A percentile compares a stretch with the other conserved stretches of the same genome.
Conservation (phyloP, 2,888 invertebrate species). For the Pegoplata infirma region DNA sequence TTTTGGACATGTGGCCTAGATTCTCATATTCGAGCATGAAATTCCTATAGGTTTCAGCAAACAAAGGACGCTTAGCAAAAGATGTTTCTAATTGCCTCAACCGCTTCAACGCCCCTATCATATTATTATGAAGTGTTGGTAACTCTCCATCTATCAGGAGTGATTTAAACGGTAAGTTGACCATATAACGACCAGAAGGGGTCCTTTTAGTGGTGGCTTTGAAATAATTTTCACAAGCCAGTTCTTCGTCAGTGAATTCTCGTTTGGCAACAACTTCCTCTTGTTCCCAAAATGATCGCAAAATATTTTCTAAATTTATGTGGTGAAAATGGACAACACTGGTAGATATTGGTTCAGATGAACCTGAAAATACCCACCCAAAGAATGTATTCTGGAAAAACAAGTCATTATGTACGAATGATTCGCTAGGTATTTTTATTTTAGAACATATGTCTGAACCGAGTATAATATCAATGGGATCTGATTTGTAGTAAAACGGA, state of each 20-base stretch:
- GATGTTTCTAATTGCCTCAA: constrained; percentile 24
- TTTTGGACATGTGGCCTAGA: constrained; percentile 12
- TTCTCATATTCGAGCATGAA: constrained; percentile 31
- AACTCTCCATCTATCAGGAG: background rate
- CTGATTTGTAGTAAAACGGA: constrained; percentile 5
- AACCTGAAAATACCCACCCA: too few relatives aligned
- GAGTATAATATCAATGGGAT: constrained; percentile 27
- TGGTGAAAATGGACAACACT: constrained; percentile 4
- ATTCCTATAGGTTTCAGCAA: constrained; percentile 16
- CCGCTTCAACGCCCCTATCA: constrained; percentile 23
- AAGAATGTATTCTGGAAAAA: background rate
- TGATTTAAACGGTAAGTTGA: constrained; percentile 38
- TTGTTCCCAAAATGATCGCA: constrained; percentile 32
- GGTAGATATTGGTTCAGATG: background rate
- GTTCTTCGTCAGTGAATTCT: constrained; percentile 4
- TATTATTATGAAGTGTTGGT: constrained; percentile 26
- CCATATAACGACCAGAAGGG: background rate
- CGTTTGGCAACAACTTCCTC: background rate
- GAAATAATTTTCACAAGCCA: constrained; percentile 15
- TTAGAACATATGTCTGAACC: constrained; percentile 19
- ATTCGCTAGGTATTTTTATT: constrained; percentile 23
- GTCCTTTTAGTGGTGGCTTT: constrained; percentile 4
- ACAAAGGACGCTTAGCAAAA: constrained; percentile 13
- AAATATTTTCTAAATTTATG: background rate
- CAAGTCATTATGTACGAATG: background rate